Evolutionary conservation across 1,140 invertebrate genomes (phyloP), one percentile per base, ranked within the genome.

Genomic region (Marisa cornuarietis): DNA sequence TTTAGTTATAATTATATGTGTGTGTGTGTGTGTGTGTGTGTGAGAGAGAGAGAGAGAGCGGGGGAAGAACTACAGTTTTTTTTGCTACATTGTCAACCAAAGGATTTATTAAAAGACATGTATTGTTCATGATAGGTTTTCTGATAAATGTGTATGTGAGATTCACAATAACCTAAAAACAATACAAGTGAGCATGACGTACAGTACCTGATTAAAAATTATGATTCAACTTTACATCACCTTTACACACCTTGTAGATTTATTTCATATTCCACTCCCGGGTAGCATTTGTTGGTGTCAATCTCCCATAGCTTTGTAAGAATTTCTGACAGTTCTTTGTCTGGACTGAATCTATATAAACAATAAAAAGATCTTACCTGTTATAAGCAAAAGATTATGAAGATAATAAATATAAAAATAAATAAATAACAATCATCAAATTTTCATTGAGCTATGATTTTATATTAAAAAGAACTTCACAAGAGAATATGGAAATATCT

Each of bases 281-380:
- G 86, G 49, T 82, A 85, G 84, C 89, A 90, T 78, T 88, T 88
- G 81, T 90, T 88, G n/a, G 84, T 84, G 82, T 91, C 90, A n/a
- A 88, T 65, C 42, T 90, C 86, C 90, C 90, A 91, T 24, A 91
- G 72, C 68, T 86, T 88, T 58, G 86, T 87, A 13, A 90, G 78
- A 61, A 90, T 84, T 22, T 84, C 84, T 52, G 87, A 88, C 42
- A 91, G 75, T 79, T 89, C 88, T 26, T 76, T 69, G 83, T 90
- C 87, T 71, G 85, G 79, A n/a, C 83, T 69, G 83, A 89, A 88
- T 58, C 87, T 89, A 82, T 51, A 81, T 82, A 68, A 81, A 75
- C 65, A 71, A 83, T 13, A 8, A 72, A 42, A 42, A 42, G 6
- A 42, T 6, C 31, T 6, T 42, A 42, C 31, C 6, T 42, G 31